Base-by-base conservation (phyloP, 2,113 vertebrate species). In the Neogale vison region DNA sequence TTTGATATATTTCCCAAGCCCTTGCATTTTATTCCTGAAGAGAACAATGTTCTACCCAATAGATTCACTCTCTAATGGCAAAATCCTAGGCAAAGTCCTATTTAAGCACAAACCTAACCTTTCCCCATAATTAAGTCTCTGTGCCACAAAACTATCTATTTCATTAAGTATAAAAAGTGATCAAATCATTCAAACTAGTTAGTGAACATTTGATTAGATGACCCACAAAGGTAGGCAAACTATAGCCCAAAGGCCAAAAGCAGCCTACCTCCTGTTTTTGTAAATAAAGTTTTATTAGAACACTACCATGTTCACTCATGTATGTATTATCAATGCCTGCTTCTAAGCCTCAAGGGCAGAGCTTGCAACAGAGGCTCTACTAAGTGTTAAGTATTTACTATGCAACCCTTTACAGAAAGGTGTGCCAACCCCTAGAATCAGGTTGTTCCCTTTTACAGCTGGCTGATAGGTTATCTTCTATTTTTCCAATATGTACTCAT, bases 251-350 rank as follows among this genome's bases (percentile, higher is more conserved):
- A 45, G 52, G 26, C 89, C 52, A 93, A 92, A 88, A 36, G 24
- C 84, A 93, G 79, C 4, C 47, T 47, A 17, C 67, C 20, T 52
- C 34, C 71, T 91, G 14, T 61, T 65, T 97, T 92, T 89, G 24
- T 93, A 91, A 97, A 84, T 93, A 92, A 96, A 97, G 55, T 93
- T 93, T 94, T 94, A 93, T 71, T 93, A 71, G 50, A 92, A 87
- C 50, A 47, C 11, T 57, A 74, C 17, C 79, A 71, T 71, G 12
- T 63, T 74, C 8, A 26, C 34, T 89, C 45, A 17, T 12, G 3
- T 31, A 39, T 18, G 17, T 36, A 79, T 76, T n/a, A 4, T 76
- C 71, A 21, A 8, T 39, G 36, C 81, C 63, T 89, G 57, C 55
- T 92, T 93, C 52, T 84, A 17, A 96, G 69, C 47, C 50, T n/a